Evolutionary conservation across 2,797 vertebrate species (phyloP).

Genomic region (Heteromormyrus szaboi): DNA sequence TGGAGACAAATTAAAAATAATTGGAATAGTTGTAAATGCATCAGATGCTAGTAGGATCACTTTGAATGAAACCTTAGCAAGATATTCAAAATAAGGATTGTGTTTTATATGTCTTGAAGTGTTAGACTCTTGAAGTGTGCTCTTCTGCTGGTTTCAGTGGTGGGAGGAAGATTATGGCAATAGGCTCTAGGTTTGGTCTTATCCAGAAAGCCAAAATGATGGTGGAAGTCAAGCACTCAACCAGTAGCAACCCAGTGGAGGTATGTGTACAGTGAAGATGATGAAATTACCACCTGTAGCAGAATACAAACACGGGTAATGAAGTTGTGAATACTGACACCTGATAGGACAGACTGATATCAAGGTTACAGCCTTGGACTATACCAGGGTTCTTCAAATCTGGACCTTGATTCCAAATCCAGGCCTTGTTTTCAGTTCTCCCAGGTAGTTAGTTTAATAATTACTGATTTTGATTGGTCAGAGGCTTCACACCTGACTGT

Average conservation of each 20-base stretch:
- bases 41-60: neutral
- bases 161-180: slow-evolving; percentile 81
- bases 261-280: slow-evolving; percentile 33
- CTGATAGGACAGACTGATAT: neutral
- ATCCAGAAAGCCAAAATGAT: slow-evolving; percentile 61
- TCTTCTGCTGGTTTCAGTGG: slow-evolving; percentile 65
- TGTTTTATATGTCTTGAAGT: neutral
- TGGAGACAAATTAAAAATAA: neutral
- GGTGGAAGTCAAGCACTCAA: slow-evolving; percentile 44
- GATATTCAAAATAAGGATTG: neutral
- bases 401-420: too few species aligned
- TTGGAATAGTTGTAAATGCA: neutral
- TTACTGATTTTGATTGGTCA: too few species aligned
- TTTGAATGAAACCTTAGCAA: neutral
- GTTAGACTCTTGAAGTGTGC: slow-evolving; percentile 16
- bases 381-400: neutral
- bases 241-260: slow-evolving; percentile 39
- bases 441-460: too few species aligned
- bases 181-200: slow-evolving; percentile 76
- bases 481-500: too few species aligned
- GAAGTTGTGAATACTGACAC: neutral
- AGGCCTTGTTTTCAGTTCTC: too few species aligned
- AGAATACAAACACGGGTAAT: neutral
- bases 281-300: neutral
- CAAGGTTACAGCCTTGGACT: neutral